Conservation (phyloP, 2,888 invertebrate genomes). For the Thereva nobilitata region DNA sequence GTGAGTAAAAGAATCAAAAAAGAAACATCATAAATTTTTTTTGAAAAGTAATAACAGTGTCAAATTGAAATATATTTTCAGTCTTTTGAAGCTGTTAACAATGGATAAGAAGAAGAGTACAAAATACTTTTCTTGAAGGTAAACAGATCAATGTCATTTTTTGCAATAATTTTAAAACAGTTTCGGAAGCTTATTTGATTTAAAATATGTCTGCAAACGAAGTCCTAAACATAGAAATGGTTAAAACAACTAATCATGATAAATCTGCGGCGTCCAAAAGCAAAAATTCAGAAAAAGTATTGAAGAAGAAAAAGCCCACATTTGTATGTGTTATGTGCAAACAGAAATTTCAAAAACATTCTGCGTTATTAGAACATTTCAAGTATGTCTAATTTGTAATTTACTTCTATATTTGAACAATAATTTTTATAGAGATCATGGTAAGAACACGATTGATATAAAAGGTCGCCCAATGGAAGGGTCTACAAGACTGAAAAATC, state of each 20-base stretch:
- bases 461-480: slow-evolving; percentile 51
- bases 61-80: no score
- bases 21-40: no score
- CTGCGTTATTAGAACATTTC: slow-evolving; percentile 34
- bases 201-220: neutral
- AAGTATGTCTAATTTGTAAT: slow-evolving; percentile 18
- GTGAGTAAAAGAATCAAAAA: no score
- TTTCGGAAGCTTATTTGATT: neutral
- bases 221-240: neutral
- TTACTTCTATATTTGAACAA: neutral
- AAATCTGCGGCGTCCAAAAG: neutral
- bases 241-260: neutral
- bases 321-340: slow-evolving; percentile 44
- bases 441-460: slow-evolving; percentile 64
- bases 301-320: slow-evolving; percentile 1
- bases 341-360: slow-evolving; percentile 37
- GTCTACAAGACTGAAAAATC: slow-evolving; percentile 49
- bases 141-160: no score
- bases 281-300: neutral
- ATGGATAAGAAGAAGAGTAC: no score
- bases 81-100: neutral
- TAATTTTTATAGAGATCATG: slow-evolving; percentile 62
- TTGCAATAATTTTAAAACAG: neutral
- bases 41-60: no score
- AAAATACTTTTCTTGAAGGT: no score